phyloP scores from a whole-genome alignment of 2,113 vertebrate species.

The Apeltes quadracus region DNA sequence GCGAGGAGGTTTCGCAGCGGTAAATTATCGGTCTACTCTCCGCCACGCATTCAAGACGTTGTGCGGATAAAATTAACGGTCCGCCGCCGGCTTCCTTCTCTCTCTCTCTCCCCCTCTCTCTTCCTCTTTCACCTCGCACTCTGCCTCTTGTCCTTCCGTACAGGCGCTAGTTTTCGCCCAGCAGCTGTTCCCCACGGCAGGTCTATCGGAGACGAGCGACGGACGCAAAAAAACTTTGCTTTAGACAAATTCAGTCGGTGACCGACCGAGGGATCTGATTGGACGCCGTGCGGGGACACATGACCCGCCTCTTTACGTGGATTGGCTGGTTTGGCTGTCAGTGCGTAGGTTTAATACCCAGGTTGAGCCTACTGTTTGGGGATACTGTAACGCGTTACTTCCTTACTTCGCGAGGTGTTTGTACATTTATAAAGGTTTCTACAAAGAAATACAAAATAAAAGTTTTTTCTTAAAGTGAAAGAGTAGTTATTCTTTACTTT shows the following conservation, averaged over 20 bases:
- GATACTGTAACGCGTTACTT: slow-evolving; percentile 15
- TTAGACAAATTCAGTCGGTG: slow-evolving; percentile 69
- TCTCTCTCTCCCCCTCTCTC: slow-evolving; percentile 38
- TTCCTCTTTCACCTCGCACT: slow-evolving; percentile 26
- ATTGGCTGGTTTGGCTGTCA: slow-evolving; percentile 69
- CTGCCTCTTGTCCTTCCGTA: slow-evolving; percentile 49
- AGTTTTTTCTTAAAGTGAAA: not conserved
- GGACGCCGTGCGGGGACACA: slow-evolving; percentile 39
- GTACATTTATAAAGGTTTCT: not conserved
- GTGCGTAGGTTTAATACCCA: slow-evolving; percentile 36
- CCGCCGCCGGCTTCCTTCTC: slow-evolving; percentile 61
- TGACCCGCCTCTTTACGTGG: slow-evolving; percentile 48
- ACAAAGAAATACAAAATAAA: not conserved
- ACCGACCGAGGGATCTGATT: slow-evolving; percentile 60
- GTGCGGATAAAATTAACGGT: slow-evolving; percentile 74
- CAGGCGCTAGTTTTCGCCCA: slow-evolving; percentile 32
- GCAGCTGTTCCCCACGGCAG: slow-evolving; percentile 54
- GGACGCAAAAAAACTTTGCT: slow-evolving; percentile 74
- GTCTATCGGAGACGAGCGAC: slow-evolving; percentile 53
- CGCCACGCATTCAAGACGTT: slow-evolving; percentile 70
- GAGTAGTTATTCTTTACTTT: not conserved
- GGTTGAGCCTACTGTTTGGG: slow-evolving; percentile 35
- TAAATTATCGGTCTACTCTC: slow-evolving; percentile 48
- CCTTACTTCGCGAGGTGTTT: not conserved
- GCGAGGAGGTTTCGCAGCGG: slow-evolving; percentile 58